A percentile compares a stretch with the other conserved stretches of the same genome.
Conservation (phyloP, 1,140 invertebrate species). For the Tetramorium parvispinum region DNA sequence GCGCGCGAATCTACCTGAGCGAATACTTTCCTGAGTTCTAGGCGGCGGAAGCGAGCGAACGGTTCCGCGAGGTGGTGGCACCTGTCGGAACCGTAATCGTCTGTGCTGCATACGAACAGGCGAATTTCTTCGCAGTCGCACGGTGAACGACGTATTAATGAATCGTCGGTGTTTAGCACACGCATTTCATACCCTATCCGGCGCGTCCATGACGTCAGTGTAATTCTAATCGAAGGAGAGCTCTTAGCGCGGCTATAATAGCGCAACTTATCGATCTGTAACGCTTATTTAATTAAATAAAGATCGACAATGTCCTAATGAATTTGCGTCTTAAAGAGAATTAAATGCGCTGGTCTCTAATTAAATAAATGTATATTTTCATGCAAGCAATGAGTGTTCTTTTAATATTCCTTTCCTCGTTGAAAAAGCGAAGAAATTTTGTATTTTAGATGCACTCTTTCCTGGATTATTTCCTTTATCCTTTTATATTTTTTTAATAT, state of each 20-base stretch:
- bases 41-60: constrained; percentile 39
- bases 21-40: constrained; percentile 57
- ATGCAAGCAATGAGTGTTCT: neutral
- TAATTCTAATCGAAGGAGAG: constrained; percentile 11
- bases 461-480: neutral
- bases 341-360: neutral
- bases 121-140: constrained; percentile 16
- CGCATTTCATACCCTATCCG: constrained; percentile 17
- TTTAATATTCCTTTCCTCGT: neutral
- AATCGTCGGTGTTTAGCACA: constrained; percentile 8
- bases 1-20: neutral
- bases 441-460: neutral
- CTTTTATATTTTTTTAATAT: neutral
- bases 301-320: neutral
- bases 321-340: neutral
- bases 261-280: neutral
- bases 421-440: neutral
- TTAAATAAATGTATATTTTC: neutral
- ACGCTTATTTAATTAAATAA: constrained; percentile 10
- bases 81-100: constrained; percentile 62
- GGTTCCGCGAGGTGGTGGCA: constrained; percentile 75
- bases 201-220: neutral
- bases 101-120: constrained; percentile 59
- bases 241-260: constrained; percentile 20
- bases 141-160: neutral